Conservation (phyloP, 2,113 vertebrate species). For the Ginglymostoma cirratum region DNA sequence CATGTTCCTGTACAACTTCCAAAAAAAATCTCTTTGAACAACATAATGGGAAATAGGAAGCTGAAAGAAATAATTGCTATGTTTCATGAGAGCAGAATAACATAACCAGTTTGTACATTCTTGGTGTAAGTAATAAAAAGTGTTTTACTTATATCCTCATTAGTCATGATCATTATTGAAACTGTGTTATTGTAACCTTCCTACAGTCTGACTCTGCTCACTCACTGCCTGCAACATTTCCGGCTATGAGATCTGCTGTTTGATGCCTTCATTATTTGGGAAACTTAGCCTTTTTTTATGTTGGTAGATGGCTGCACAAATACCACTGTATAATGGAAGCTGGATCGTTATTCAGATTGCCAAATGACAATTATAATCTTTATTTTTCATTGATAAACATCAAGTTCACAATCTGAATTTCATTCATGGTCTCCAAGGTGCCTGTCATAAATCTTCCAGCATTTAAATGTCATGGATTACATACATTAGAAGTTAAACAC, state of each 20-base stretch:
- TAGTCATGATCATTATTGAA: constrained; percentile 64
- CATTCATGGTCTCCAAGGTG: neutral
- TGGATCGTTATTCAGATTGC: neutral
- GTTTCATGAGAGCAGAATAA: neutral
- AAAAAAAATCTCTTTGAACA: constrained; percentile 39
- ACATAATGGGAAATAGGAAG: constrained; percentile 34
- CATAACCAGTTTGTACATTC: neutral
- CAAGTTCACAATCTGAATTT: neutral
- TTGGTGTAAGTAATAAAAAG: neutral
- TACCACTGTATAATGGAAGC: constrained; percentile 56
- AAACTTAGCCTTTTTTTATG: constrained; percentile 59
- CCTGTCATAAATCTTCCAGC: neutral
- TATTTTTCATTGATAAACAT: constrained; percentile 37
- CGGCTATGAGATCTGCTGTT: constrained; percentile 62
- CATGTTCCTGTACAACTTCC: constrained; percentile 36
- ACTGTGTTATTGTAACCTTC: constrained; percentile 51
- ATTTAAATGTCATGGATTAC: neutral
- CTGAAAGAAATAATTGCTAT: neutral
- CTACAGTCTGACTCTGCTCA: constrained; percentile 78
- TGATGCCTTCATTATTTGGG: constrained; percentile 88
- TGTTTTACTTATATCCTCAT: constrained; percentile 61
- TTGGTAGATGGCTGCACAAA: constrained; percentile 67
- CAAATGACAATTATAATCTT: constrained; percentile 58
- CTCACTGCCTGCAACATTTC: constrained; percentile 61
- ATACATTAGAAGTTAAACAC: neutral